A percentile compares a stretch with the other conserved stretches of the same genome.
Conservation (phyloP, 2,113 vertebrate genomes). For the Coturnix japonica region DNA sequence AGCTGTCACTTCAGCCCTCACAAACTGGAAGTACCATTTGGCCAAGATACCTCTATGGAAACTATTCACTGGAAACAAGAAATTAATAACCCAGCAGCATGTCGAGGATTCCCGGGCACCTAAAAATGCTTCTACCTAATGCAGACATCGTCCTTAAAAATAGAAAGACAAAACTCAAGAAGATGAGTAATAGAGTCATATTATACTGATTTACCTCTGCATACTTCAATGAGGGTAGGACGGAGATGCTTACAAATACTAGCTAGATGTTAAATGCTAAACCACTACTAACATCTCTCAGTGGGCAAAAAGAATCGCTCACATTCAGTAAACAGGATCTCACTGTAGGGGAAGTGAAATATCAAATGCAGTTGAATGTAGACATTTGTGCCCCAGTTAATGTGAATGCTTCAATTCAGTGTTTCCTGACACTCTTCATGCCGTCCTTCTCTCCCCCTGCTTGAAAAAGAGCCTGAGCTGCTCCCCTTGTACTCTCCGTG, state of each 20-base stretch:
- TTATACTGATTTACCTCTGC: not conserved
- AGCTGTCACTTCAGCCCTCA: not conserved
- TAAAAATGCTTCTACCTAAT: not conserved
- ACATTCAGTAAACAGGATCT: not conserved
- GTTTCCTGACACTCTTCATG: not conserved
- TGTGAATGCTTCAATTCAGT: not conserved
- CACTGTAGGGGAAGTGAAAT: not conserved
- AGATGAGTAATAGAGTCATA: rapidly evolving
- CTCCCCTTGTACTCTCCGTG: not conserved
- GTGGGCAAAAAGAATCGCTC: not conserved
- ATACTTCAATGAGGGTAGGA: not conserved
- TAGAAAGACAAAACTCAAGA: not conserved
- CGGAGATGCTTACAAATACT: not conserved
- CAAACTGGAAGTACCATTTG: not conserved
- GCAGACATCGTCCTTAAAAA: not conserved
- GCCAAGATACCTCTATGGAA: not conserved
- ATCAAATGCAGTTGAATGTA: not conserved
- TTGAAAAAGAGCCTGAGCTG: not conserved
- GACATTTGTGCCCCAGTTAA: not conserved
- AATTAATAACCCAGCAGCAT: not conserved
- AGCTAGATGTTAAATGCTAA: not conserved
- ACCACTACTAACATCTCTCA: not conserved
- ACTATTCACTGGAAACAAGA: not conserved
- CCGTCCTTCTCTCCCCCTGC: not conserved
- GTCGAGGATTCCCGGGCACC: not conserved